Evolutionary conservation across 2,888 invertebrate species (phyloP).

Genomic region (Watsonalla cultraria): DNA sequence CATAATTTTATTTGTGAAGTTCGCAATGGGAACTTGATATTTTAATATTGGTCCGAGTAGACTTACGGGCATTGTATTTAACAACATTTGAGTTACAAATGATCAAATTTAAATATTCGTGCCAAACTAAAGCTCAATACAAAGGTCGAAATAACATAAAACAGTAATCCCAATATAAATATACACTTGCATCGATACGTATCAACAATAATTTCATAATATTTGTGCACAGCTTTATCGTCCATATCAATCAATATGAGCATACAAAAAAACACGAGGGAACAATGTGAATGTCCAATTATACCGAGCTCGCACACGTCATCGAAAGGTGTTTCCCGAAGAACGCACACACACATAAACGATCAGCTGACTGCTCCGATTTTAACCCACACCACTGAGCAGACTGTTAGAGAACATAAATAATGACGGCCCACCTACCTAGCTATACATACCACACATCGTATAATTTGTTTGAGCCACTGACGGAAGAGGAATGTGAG

Average conservation of each 20-base stretch:
- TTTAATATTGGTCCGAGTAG: too few relatives aligned
- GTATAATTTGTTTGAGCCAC: constrained; percentile 75
- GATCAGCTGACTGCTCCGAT: constrained; percentile 79
- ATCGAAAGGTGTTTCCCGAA: constrained; percentile 79
- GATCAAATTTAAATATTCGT: too few relatives aligned
- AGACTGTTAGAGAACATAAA: constrained; percentile 78
- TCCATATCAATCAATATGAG: constrained; percentile 40
- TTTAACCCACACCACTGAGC: constrained; percentile 74
- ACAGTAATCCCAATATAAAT: neutral
- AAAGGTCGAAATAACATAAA: too few relatives aligned
- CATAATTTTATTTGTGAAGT: too few relatives aligned
- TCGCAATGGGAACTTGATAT: too few relatives aligned
- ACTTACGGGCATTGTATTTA: too few relatives aligned
- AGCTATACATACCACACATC: constrained; percentile 72
- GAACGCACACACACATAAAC: constrained; percentile 54
- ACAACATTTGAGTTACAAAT: too few relatives aligned
- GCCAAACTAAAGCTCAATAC: too few relatives aligned
- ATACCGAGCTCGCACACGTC: constrained; percentile 75
- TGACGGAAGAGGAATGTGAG: constrained; percentile 63
- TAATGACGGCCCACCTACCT: constrained; percentile 78
- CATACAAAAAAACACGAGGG: constrained; percentile 54
- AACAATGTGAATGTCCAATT: constrained; percentile 78
- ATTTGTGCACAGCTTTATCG: constrained; percentile 31
- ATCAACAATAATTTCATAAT: constrained; percentile 14
- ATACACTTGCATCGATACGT: neutral